Evolutionary conservation across 2,113 vertebrate species (phyloP).

Genomic region (Bufo bufo): DNA sequence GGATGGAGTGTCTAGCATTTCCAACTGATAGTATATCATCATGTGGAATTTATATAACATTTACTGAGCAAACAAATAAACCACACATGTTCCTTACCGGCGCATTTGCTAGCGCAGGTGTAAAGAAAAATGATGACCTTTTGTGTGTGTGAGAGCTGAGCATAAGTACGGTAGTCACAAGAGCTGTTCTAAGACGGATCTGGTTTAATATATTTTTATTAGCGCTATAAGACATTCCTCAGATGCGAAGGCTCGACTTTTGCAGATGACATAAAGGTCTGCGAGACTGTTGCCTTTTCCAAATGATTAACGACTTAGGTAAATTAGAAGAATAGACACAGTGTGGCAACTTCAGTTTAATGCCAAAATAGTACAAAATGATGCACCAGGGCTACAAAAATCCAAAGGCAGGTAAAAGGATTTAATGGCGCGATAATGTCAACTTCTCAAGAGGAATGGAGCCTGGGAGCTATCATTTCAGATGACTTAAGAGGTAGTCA

Average conservation of each 20-base stretch:
- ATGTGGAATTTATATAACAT: slow-evolving; percentile 23
- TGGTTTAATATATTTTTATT: slow-evolving; percentile 38
- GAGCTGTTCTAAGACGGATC: neutral
- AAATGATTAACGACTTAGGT: slow-evolving; percentile 37
- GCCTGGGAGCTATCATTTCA: slow-evolving; percentile 26
- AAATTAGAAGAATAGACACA: slow-evolving; percentile 21
- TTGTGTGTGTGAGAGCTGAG: neutral
- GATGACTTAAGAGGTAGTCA: neutral
- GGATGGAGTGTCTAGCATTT: neutral
- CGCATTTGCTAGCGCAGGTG: neutral
- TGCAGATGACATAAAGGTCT: slow-evolving; percentile 38
- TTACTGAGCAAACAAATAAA: slow-evolving; percentile 26
- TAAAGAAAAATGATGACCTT: slow-evolving; percentile 26
- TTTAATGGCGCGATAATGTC: slow-evolving; percentile 52
- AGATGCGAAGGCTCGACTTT: neutral
- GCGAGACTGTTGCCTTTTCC: neutral
- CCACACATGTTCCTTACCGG: neutral
- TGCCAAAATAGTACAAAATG: slow-evolving; percentile 40
- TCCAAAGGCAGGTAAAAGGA: slow-evolving; percentile 30
- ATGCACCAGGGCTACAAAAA: slow-evolving; percentile 39
- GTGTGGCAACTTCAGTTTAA: slow-evolving; percentile 31
- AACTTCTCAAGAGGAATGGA: slow-evolving; percentile 36
- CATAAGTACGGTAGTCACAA: neutral
- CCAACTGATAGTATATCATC: neutral
- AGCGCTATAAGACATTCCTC: slow-evolving; percentile 14